Evolutionary conservation across 2,888 invertebrate species (phyloP), one percentile per base, ranked within the genome.

Genomic region (Dilophus febrilis): DNA sequence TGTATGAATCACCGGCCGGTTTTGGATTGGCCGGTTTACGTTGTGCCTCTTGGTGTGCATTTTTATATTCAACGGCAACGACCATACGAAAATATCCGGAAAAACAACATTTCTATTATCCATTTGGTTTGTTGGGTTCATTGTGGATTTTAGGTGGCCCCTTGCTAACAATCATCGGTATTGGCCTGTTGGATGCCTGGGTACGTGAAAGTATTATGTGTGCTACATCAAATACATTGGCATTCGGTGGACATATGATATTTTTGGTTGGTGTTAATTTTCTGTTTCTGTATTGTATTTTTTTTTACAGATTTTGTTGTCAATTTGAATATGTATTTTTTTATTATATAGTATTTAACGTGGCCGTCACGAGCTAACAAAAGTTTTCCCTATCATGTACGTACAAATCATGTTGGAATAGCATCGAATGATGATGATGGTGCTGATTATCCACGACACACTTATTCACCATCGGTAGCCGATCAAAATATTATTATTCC

Each of bases 1-100:
- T 88, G 2, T 92, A 90, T 53, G 91, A 94, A 62, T 87, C 87
- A 32, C 82, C 85, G 1, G 84, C 90, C 0, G 92, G 92, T 0
- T 86, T 87, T 51, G 79, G 80, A 0, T 63, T 92, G 6, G 74
- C 90, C 10, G 67, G 72, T 4, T 58, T 91, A 38, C 70, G 87
- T 33, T 61, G 86, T 1, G 50, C 76, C 1, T 86, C 85, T 1
- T 92, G 91, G 87, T 65, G 74, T 43, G 80, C 88, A 65, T 91
- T 91, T 50, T 65, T 74, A 0, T 72, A 74, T 42, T 64, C 65
- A 1, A 64, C 63, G 1, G 52, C 46, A 5, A 47, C 48, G 55
- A 90, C 90, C 0, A 68, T 86, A 35, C 80, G 76, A 53, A 82
- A 82, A 52, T 85, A 81, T 53, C 86, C 86, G 0, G 80, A 81